phyloP scores from a whole-genome alignment of 2,797 vertebrate species.

The Argya squamiceps region DNA sequence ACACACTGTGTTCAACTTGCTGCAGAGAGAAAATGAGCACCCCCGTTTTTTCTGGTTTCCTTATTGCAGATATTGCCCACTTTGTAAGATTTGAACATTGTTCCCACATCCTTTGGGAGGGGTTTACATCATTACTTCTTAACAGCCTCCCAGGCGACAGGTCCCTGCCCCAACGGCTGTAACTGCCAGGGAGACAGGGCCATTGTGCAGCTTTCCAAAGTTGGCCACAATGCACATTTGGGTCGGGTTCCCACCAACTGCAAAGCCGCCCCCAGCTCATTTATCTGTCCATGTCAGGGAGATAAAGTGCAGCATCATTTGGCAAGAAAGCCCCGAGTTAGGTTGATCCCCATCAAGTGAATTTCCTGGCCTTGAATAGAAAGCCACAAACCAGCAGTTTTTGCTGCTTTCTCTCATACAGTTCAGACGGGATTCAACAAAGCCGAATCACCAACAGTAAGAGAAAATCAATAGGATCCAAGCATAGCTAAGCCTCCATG shows the following conservation, averaged over 20 bases:
- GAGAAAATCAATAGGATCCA: constrained; percentile 4
- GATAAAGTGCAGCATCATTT: neutral
- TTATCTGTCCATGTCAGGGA: neutral
- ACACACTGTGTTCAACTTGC: neutral
- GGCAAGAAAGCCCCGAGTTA: neutral
- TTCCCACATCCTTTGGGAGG: neutral
- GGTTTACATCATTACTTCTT: neutral
- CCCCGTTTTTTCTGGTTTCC: neutral
- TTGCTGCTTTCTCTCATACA: neutral
- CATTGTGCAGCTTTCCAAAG: constrained; percentile 1
- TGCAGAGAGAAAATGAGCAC: neutral
- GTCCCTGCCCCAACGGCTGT: constrained; percentile 4
- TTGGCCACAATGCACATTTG: rapidly evolving
- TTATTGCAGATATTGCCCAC: neutral
- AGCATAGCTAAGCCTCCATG: neutral
- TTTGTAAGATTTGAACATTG: neutral
- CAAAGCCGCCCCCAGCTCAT: neutral
- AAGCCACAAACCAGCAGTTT: neutral
- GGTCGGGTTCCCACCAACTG: neutral
- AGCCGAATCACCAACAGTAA: rapidly evolving
- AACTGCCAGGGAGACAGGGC: neutral
- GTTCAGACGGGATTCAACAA: neutral
- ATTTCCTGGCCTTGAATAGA: neutral
- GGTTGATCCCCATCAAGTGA: neutral
- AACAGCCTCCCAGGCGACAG: neutral